phyloP scores from a whole-genome alignment of 2,113 vertebrate genomes.

The Calidris pugnax region DNA sequence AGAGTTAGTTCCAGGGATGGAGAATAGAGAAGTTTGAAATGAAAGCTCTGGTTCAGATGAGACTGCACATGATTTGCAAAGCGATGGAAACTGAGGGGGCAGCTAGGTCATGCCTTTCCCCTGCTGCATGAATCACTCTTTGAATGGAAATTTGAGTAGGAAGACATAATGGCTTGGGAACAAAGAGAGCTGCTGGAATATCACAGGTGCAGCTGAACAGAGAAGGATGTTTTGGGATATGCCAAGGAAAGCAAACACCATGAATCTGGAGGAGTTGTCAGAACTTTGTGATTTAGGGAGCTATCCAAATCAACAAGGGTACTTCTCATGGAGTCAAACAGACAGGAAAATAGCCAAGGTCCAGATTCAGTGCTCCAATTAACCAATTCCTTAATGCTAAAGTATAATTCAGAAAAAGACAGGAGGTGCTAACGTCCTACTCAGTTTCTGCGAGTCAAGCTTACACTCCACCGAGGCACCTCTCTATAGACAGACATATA shows the following conservation, averaged over 20 bases:
- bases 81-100: slow-evolving; percentile 63
- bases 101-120: slow-evolving; percentile 60
- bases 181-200: slow-evolving; percentile 62
- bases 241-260: slow-evolving; percentile 66
- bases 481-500: background rate
- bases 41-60: slow-evolving; percentile 8
- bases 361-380: background rate
- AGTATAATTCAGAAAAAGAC: background rate
- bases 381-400: background rate
- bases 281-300: slow-evolving; percentile 45
- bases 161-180: slow-evolving; percentile 62
- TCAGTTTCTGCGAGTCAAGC: background rate
- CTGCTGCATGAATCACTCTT: slow-evolving; percentile 57
- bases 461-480: background rate
- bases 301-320: slow-evolving; percentile 37
- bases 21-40: slow-evolving; percentile 8
- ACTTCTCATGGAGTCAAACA: background rate
- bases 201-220: slow-evolving; percentile 63
- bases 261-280: slow-evolving; percentile 58
- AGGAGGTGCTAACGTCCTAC: background rate
- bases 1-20: background rate
- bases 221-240: slow-evolving; percentile 48
- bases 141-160: slow-evolving; percentile 68
- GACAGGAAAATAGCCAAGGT: background rate
- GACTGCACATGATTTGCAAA: slow-evolving; percentile 40